Evolutionary conservation across 2,113 vertebrate species (phyloP).

Genomic region (Stegostoma tigrinum): DNA sequence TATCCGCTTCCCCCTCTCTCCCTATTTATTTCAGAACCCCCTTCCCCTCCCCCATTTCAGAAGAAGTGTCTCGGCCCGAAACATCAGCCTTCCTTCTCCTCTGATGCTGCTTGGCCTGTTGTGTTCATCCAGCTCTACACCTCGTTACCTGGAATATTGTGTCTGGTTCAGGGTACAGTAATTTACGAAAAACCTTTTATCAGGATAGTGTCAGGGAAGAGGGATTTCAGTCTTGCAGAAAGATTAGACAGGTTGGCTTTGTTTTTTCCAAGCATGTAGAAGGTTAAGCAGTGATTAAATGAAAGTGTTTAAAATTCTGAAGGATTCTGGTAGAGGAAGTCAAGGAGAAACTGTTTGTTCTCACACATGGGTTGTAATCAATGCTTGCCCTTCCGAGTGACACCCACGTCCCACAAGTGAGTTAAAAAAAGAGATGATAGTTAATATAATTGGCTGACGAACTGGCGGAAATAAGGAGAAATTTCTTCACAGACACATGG

Average conservation of each 20-base stretch:
- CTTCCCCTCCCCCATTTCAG: no score
- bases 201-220: neutral
- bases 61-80: no score
- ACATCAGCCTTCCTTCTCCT: no score
- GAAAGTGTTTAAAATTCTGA: neutral
- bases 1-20: no score
- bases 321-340: neutral
- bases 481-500: neutral
- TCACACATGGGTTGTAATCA: neutral
- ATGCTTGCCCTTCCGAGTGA: no score
- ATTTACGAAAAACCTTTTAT: neutral
- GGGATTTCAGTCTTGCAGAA: neutral
- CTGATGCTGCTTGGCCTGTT: no score
- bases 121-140: no score
- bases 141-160: no score
- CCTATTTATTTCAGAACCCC: no score
- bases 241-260: neutral
- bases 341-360: neutral
- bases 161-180: no score
- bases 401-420: no score
- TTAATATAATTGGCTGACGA: neutral
- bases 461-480: neutral
- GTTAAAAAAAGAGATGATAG: neutral
- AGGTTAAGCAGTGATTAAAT: neutral
- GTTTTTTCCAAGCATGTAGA: neutral